Conservation (phyloP, 2,888 invertebrate genomes). For the Strigamia maritima region DNA sequence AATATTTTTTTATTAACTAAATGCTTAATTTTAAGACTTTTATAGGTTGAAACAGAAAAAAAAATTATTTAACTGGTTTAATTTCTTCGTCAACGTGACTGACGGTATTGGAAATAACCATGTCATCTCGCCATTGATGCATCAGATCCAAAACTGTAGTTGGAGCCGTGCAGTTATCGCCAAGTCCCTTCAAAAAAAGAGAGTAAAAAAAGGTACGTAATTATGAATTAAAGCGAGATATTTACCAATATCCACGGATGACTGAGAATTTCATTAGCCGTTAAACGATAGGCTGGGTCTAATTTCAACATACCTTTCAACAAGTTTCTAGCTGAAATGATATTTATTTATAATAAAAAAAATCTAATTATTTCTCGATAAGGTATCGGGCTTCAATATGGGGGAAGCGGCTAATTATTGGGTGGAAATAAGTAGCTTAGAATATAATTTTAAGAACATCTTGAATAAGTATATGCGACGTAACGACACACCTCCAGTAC, state of each 20-base stretch:
- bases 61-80: neutral
- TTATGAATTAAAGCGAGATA: neutral
- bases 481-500: slow-evolving; percentile 18
- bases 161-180: slow-evolving; percentile 22
- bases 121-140: slow-evolving; percentile 34
- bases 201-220: neutral
- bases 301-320: slow-evolving; percentile 55
- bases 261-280: slow-evolving; percentile 57
- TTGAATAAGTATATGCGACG: neutral
- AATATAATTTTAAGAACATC: neutral
- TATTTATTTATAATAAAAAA: neutral
- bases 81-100: neutral
- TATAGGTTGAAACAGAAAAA: neutral
- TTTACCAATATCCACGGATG: slow-evolving; percentile 54
- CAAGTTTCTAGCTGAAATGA: slow-evolving; percentile 53
- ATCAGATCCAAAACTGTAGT: slow-evolving; percentile 38
- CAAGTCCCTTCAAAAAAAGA: neutral
- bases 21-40: neutral
- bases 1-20: neutral
- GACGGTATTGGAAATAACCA: neutral
- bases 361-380: neutral
- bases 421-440: neutral
- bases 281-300: slow-evolving; percentile 58
- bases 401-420: neutral
- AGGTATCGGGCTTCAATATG: neutral